Evolutionary conservation across 2,113 vertebrate genomes (phyloP), one percentile per base, ranked within the genome.

Genomic region (Hylia prasina): DNA sequence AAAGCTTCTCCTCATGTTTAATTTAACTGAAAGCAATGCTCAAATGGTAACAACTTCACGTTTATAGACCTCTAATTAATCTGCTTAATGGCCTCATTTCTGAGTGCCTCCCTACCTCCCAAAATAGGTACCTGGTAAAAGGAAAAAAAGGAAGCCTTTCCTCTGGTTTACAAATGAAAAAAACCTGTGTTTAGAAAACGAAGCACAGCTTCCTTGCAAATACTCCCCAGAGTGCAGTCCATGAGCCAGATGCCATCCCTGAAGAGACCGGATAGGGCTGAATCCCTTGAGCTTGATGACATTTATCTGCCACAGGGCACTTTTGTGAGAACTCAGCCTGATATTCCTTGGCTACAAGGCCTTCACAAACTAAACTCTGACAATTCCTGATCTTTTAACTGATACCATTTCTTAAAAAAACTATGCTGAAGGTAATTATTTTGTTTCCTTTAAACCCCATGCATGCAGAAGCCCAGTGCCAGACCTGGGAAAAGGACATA

Each of bases 21-120:
- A 96, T 95, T 96, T 96, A 96, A 97, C 71, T 94, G 93, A 97
- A 96, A 96, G 93, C 85, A 93, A 95, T 89, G 88, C 82, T 86
- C 85, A 92, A 94, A 96, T 75, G 90, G 75, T 96, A 97, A 96
- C 87, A 96, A 90, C 88, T 83, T 94, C 93, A 69, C 86, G 81
- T 92, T 96, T 95, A 95, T 4, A 93, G 79, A 90, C 79, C 80
- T 68, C 64, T 92, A 94, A 96, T 95, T 95, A 93, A 95, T 96
- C 79, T 90, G 76, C 35, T 80, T 87, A 96, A 91, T 87, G 64
- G 80, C 65, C 64, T 92, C 11, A 86, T 86, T 92, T 86, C 66
- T 40, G 58, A 82, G 58, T 9, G 2, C 45, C n/a, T 94, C 78
- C 33, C 44, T 90, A 86, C 84, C 54, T 94, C 27, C 71, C 58